Base-by-base conservation (phyloP, 2,888 invertebrate genomes). In the Oeneis ivallda region DNA sequence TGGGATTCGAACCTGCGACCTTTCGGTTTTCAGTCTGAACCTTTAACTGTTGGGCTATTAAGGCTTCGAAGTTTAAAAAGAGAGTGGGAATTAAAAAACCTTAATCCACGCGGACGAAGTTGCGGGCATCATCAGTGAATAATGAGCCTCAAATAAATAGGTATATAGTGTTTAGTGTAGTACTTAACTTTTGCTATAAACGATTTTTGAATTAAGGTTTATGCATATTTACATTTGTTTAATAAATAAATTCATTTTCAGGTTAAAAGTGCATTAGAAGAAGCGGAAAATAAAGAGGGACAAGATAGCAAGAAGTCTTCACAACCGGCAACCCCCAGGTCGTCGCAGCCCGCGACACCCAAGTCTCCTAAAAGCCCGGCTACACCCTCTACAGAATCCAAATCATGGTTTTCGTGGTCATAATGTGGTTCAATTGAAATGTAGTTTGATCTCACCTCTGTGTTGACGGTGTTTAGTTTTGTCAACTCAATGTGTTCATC, bases 361-460 rank as follows among this genome's bases (percentile, higher is more conserved):
- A 87, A 83, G 70, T 76, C 86, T 43, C 80, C 83, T 54, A 75
- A 80, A 70, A 76, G 81, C 60, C 76, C 82, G 19, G 68, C 45
- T 68, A 81, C 70, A 83, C 91, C 49, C 0, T 83, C 90, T 5
- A 77, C 79, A 10, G 92, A 92, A 73, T 79, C 84, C 39, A 87
- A 87, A 71, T 92, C 93, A 0, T 93, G 93, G 93, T 93, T 93
- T 75, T 89, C 85, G 6, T 93, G 93, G 93, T 93, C 93, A 67
- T 93, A 39, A 41, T 62, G 37, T 17, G 4, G 11, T 13, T 32
- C 6, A 17, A 49, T 26, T 26, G 49, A 10, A 32, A 17, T 2
- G 2, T 53, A 62, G 45, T 47, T 56, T 19, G 34, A 49, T 56
- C 39, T 37, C 56, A 34, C 32, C 45, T 54, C 53, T 59, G 63